Conservation (phyloP, 2,113 vertebrate species). For the Tylochromis polylepis region DNA sequence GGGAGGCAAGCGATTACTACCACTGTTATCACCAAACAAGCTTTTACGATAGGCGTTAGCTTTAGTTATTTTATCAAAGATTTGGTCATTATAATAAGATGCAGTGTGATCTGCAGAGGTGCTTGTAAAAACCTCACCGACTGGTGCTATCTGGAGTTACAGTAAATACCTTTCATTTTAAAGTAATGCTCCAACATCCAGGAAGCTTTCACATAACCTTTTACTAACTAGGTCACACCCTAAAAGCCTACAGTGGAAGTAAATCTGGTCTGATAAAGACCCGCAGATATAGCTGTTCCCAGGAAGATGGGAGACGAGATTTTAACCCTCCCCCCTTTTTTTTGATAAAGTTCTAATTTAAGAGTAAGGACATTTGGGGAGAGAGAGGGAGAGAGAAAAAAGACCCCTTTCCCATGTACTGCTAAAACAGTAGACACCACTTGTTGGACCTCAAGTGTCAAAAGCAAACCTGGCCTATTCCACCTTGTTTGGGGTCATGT, state of each 20-base stretch:
- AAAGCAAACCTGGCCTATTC: neutral
- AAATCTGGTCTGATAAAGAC: neutral
- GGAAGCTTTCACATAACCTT: neutral
- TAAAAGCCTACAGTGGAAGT: neutral
- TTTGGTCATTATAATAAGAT: neutral
- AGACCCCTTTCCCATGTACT: neutral
- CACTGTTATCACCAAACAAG: neutral
- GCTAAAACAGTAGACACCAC: neutral
- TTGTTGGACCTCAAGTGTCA: neutral
- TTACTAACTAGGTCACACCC: conserved; percentile 6
- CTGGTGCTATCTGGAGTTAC: neutral
- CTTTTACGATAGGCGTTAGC: neutral
- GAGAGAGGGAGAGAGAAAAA: neutral
- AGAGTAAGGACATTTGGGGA: neutral
- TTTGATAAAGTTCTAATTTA: neutral
- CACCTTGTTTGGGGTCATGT: neutral
- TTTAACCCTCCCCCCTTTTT: neutral
- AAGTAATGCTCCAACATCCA: neutral
- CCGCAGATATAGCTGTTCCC: neutral
- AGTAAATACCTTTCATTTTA: neutral
- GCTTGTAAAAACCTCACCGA: neutral
- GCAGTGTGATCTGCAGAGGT: neutral
- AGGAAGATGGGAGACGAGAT: neutral
- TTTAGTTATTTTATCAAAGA: neutral
- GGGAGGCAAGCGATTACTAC: neutral